Conservation (phyloP, 2,888 invertebrate genomes). For the Harpalus rufipes region DNA sequence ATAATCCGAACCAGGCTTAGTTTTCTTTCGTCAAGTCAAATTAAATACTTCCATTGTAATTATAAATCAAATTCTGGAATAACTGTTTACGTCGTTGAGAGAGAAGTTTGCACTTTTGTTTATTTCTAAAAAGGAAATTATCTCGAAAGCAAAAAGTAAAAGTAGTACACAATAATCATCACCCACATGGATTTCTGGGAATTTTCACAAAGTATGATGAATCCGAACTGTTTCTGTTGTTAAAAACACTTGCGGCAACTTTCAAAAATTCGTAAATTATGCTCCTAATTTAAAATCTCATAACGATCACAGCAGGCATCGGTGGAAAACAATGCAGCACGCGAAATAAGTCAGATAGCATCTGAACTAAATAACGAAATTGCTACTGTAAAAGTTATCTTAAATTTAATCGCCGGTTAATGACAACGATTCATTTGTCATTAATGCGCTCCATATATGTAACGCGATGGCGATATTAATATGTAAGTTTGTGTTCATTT, state of each 20-base stretch:
- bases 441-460: slow-evolving; percentile 28
- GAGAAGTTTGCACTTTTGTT: not conserved
- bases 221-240: not conserved
- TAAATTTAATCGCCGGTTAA: slow-evolving; percentile 52
- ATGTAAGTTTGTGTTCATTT: not conserved
- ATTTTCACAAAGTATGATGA: not conserved
- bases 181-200: slow-evolving; percentile 12
- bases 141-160: slow-evolving; percentile 6
- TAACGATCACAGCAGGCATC: slow-evolving; percentile 57
- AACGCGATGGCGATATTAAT: not conserved
- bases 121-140: not conserved
- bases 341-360: slow-evolving; percentile 45
- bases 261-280: slow-evolving; percentile 48
- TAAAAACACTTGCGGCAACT: slow-evolving; percentile 35
- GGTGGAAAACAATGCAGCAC: slow-evolving; percentile 46
- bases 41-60: no score
- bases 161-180: not conserved
- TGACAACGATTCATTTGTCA: slow-evolving; percentile 61
- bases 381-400: slow-evolving; percentile 61
- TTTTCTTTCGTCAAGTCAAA: no score
- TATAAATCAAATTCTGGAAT: no score
- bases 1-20: no score
- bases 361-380: slow-evolving; percentile 54
- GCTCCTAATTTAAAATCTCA: slow-evolving; percentile 55
- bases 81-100: not conserved